Base-by-base conservation (phyloP, 1,140 invertebrate genomes). In the Andrena cerasifolii region DNA sequence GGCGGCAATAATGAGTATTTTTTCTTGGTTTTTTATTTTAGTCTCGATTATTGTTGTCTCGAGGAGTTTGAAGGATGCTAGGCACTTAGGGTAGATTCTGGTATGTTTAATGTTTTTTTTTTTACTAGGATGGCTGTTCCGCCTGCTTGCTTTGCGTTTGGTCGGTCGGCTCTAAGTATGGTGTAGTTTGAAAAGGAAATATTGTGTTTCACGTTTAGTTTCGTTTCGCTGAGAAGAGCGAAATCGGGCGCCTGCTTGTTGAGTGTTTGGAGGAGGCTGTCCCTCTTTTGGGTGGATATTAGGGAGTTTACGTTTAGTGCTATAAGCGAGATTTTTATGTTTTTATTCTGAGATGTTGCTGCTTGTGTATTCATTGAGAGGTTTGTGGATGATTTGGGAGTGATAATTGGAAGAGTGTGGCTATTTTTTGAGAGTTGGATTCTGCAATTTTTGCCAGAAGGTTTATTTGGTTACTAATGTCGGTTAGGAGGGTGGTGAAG, bases 241-340 rank as follows among this genome's bases (percentile, higher is more conserved):
- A 83, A 24, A 65, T 83, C 76, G 24, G 76, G 75, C 3, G 66
- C 59, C 28, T 74, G 43, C 1, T 40, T 43, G 16, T 80, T 53
- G 10, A 85, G 24, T 3, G 45, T 58, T 33, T 74, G 49, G 2
- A 45, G 3, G 5, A 80, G 40, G 18, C 51, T 45, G 2, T 4
- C 33, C 33, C 83, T 72, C 70, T 61, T 80, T 49, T 78, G 31
- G 7, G 78, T 71, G 8, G 61, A 54, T 8, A 84, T 74, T 0
- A 86, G 33, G 0, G 82, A 86, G 24, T 84, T 84, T 2, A 73
- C 61, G 26, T 81, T 84, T n/a, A 81, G 45, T 14, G 16, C 6
- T 0, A 62, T 45, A 14, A 66, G 33, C 7, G 33, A 51, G 12
- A 66, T 24, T 36, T 36, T 1, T 12, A 28, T 3, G 36, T 5